These are phyloP conservation scores for Peromyscus attwateri DNA, from an alignment of 2,797 vertebrate species.

Conservation along the genomic window DNA sequence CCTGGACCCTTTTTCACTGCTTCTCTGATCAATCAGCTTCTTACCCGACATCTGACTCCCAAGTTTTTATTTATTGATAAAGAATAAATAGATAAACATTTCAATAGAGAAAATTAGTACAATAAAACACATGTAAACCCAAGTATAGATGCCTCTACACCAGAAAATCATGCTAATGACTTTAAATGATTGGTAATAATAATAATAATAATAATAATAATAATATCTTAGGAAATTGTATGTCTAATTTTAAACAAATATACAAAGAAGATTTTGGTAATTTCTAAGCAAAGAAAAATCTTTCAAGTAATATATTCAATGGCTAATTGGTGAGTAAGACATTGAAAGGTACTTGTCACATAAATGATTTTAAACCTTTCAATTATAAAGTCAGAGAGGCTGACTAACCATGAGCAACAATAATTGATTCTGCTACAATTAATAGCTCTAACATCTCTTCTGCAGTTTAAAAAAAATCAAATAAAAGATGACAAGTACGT, in stretches of 20 bases:
- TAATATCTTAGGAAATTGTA: not conserved
- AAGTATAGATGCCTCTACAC: not conserved
- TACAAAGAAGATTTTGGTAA: not conserved
- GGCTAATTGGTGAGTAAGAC: not conserved
- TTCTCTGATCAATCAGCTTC: not conserved
- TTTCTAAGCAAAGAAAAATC: not conserved
- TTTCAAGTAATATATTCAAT: not conserved
- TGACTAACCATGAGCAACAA: not conserved
- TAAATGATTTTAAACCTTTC: not conserved
- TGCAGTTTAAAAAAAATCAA: conserved; percentile 37
- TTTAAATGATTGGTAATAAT: not conserved
- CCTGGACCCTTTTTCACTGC: not conserved
- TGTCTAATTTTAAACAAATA: not conserved
- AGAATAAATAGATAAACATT: not conserved
- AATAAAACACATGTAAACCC: not conserved
- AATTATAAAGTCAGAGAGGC: not conserved
- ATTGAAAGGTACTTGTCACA: not conserved
- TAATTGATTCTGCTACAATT: not conserved
- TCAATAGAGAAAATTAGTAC: not conserved
- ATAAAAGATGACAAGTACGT: not conserved
- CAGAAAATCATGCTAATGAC: not conserved
- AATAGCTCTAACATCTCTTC: not conserved
- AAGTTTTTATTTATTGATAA: not conserved
- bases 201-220: not conserved
- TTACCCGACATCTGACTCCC: not conserved